Evolutionary conservation across 2,797 vertebrate genomes (phyloP).

Genomic region (Sebastes aleutianus): DNA sequence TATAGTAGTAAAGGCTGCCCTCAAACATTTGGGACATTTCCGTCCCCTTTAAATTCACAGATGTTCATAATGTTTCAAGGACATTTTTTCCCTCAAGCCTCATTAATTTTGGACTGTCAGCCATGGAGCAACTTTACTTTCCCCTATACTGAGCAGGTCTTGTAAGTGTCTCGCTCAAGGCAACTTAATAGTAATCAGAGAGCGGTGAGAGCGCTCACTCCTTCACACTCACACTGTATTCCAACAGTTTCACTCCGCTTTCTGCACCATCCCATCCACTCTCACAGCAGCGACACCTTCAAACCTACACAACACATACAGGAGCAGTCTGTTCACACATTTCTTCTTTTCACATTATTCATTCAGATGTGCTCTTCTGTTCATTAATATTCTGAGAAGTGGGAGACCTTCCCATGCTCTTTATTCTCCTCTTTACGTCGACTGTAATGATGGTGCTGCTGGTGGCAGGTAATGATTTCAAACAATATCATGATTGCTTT

Average conservation of each 20-base stretch:
- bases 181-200: constrained; percentile 9
- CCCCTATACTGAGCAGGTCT: not conserved
- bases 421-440: constrained; percentile 8
- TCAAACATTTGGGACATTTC: constrained; percentile 13
- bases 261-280: not conserved
- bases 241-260: not conserved
- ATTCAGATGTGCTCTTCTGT: constrained; percentile 46
- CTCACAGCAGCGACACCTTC: constrained; percentile 6
- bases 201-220: not conserved
- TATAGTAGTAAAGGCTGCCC: not conserved
- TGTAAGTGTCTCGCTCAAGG: not conserved
- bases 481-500: constrained; percentile 34
- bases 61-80: constrained; percentile 41
- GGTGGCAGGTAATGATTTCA: constrained; percentile 44
- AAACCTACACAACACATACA: constrained; percentile 10
- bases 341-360: constrained; percentile 41
- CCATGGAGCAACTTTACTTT: constrained; percentile 1
- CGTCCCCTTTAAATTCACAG: constrained; percentile 5
- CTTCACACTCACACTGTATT: not conserved
- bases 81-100: constrained; percentile 17
- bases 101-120: constrained; percentile 35
- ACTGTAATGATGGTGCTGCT: constrained; percentile 28
- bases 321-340: constrained; percentile 12
- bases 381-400: constrained; percentile 32
- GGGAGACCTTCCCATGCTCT: constrained; percentile 19